phyloP scores from a whole-genome alignment of 92 coral and sea anemone genomes.

The Heliopora coerulea region DNA sequence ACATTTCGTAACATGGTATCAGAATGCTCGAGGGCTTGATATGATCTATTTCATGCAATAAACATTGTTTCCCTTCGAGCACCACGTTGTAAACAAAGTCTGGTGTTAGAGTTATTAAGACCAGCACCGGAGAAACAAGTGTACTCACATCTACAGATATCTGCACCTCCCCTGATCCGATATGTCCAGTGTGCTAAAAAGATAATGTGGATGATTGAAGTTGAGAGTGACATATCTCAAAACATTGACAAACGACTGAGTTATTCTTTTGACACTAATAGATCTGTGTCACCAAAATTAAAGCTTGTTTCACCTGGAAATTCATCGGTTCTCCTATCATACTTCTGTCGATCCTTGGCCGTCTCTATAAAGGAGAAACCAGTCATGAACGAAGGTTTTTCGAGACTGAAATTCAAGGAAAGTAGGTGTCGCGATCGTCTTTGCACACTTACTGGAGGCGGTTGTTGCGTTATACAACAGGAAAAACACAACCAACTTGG shows the following conservation, averaged over 20 bases:
- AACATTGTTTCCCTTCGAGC: no score
- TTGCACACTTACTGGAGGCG: constrained; percentile 29
- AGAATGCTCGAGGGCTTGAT: no score
- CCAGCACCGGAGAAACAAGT: no score
- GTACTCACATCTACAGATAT: constrained; percentile 41
- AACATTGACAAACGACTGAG: no score
- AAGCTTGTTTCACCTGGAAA: constrained; percentile 29
- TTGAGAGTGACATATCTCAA: no score
- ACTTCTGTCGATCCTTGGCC: constrained; percentile 46
- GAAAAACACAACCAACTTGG: constrained; percentile 40
- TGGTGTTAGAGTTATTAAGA: no score
- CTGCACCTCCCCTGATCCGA: constrained; percentile 41
- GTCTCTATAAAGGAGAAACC: constrained; percentile 23
- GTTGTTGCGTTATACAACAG: constrained; percentile 37
- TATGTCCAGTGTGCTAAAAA: constrained; percentile 40
- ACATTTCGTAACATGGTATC: no score
- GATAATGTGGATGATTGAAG: neutral
- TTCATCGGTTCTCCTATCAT: constrained; percentile 45
- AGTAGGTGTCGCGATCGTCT: neutral
- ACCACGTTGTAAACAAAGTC: no score
- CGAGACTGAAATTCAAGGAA: neutral
- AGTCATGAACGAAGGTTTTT: neutral
- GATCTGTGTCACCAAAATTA: neutral
- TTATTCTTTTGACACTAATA: no score
- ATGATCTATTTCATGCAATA: no score